phyloP scores from a whole-genome alignment of 2,113 vertebrate genomes.

The Phylloscopus whistleri region DNA sequence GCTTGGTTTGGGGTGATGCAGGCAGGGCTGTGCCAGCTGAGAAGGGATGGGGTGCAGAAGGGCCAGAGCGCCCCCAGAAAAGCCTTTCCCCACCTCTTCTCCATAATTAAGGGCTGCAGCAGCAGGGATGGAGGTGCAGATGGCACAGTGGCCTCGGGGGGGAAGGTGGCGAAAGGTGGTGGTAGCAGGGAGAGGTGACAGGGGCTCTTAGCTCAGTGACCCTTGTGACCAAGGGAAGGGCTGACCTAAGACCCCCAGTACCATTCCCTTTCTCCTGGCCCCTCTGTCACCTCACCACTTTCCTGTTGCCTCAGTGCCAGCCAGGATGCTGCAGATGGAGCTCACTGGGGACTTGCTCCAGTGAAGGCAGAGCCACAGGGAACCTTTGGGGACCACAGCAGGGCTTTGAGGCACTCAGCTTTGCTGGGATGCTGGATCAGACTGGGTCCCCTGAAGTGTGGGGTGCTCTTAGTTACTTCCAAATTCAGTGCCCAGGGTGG shows the following conservation, averaged over 20 bases:
- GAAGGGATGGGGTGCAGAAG: neutral
- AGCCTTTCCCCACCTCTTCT: neutral
- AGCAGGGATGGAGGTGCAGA: neutral
- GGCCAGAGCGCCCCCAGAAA: neutral
- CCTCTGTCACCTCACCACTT: neutral
- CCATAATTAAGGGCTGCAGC: constrained; percentile 32
- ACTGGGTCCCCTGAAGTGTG: neutral
- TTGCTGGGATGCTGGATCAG: neutral
- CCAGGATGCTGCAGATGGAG: neutral
- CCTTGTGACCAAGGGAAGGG: neutral
- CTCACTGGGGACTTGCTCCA: accelerated
- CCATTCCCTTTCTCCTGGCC: neutral
- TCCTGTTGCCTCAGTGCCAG: neutral
- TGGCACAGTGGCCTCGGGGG: accelerated
- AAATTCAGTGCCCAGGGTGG: neutral
- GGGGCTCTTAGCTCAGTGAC: neutral
- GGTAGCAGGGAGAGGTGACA: neutral
- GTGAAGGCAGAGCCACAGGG: neutral
- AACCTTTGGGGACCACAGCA: accelerated
- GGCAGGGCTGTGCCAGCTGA: neutral
- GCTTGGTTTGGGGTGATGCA: neutral
- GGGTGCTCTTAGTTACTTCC: constrained; percentile 6
- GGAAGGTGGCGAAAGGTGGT: neutral
- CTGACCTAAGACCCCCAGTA: neutral
- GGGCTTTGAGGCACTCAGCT: neutral